Base-by-base conservation (phyloP, 2,888 invertebrate species). In the Caenorhabditis sulstoni region DNA sequence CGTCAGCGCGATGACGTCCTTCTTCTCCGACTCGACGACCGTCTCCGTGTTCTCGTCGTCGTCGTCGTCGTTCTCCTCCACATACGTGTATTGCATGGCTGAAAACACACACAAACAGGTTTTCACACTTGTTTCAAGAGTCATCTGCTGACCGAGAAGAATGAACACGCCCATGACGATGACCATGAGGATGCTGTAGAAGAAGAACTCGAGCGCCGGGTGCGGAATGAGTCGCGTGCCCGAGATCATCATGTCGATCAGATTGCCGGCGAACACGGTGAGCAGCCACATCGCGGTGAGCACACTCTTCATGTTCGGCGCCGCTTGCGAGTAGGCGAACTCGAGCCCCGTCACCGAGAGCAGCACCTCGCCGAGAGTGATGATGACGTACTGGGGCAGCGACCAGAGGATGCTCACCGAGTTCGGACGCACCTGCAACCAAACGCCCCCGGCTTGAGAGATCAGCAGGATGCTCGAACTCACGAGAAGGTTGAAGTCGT, bases 321-420 rank as follows among this genome's bases (percentile, higher is more conserved):
- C 96, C 0, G 97, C 95, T 92, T 91, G 89, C 0, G 96, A 95
- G 91, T 96, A 98, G 0, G 97, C 95, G 91, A 99, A 98, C 90
- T 96, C 95, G 22, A 98, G 92, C 0, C 97, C 97, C 0, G 97
- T 97, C 29, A 98, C 94, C 0, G 96, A 95, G 91, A 97, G 96
- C 94, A 98, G 94, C n/a, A 84, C 94, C 91, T 99, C 98, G 0
- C 94, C 97, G 88, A 94, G 93, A 0, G 97, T 96, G 88, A 99
- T 94, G 16, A 97, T 92, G 58, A 97, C 91, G 90, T 96, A 97
- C 91, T 98, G 98, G 0, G 97, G 97, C 20, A 97, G 90, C 87
- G 96, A 93, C 94, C 88, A 89, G 12, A 87, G 81, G 35, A 89
- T 87, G 66, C 81, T 83, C 55, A 89, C 85, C 3, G 82, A 75